phyloP scores from a whole-genome alignment of 2,888 invertebrate species.

The Acholoe squamosa region DNA sequence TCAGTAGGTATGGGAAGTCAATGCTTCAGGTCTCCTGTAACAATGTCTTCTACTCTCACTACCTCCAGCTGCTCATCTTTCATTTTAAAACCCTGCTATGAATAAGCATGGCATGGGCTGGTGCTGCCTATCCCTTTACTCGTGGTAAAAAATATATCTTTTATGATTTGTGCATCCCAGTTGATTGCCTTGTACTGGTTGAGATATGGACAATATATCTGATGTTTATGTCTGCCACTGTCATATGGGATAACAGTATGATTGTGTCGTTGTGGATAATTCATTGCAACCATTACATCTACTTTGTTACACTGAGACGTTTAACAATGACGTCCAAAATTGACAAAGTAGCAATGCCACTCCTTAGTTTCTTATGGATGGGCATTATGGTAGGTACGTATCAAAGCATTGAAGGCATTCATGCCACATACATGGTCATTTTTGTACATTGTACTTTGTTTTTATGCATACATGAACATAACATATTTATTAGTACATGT shows the following conservation, averaged over 20 bases:
- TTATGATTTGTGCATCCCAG: not conserved
- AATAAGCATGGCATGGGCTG: too few relatives aligned
- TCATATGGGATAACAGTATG: not conserved
- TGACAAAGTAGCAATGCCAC: not conserved
- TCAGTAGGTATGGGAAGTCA: constrained; percentile 11
- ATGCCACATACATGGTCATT: too few relatives aligned
- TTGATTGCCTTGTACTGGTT: not conserved
- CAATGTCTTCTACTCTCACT: not conserved
- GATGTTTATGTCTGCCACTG: not conserved
- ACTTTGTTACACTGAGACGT: constrained; percentile 5
- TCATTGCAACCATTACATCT: not conserved
- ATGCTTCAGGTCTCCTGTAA: not conserved
- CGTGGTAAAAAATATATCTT: too few relatives aligned
- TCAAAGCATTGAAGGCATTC: too few relatives aligned
- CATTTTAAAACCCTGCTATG: too few relatives aligned
- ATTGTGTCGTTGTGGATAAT: constrained; percentile 19
- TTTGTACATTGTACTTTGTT: too few relatives aligned
- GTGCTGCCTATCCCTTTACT: too few relatives aligned
- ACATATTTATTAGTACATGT: too few relatives aligned
- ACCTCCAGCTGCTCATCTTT: too few relatives aligned
- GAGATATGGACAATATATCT: not conserved
- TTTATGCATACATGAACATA: too few relatives aligned
- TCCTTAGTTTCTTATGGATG: too few relatives aligned
- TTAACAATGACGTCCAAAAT: constrained; percentile 27
- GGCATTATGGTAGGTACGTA: too few relatives aligned